Conservation (phyloP, 2,113 vertebrate species). For the Cyprinodon tularosa region DNA sequence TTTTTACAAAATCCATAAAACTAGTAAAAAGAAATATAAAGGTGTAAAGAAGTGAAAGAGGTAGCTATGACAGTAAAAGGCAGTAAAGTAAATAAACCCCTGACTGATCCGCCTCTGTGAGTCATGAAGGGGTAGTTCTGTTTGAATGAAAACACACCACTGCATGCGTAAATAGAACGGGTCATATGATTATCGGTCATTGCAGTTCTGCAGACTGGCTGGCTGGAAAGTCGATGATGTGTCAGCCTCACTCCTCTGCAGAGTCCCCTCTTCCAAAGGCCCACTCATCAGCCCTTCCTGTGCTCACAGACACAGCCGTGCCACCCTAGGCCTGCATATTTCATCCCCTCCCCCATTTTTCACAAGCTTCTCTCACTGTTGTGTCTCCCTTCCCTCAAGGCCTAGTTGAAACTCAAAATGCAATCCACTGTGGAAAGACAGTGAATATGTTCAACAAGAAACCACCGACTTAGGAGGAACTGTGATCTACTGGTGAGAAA, state of each 20-base stretch:
- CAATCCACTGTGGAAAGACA: slow-evolving; percentile 1
- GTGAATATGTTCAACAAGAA: slow-evolving; percentile 13
- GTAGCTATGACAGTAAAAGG: background rate
- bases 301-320: slow-evolving; percentile 18
- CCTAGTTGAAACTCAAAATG: slow-evolving; percentile 2
- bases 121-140: slow-evolving; percentile 14
- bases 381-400: slow-evolving; percentile 14
- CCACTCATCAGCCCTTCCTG: background rate
- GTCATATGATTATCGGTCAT: slow-evolving; percentile 61
- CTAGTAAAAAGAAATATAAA: too few species aligned
- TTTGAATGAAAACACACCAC: slow-evolving; percentile 37
- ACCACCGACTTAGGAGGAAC: background rate
- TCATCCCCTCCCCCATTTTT: slow-evolving; percentile 52
- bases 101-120: slow-evolving; percentile 18
- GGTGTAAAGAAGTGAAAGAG: too few species aligned
- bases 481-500: slow-evolving; percentile 31
- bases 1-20: too few species aligned
- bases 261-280: slow-evolving; percentile 6
- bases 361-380: slow-evolving; percentile 18
- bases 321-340: slow-evolving; percentile 38
- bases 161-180: slow-evolving; percentile 62
- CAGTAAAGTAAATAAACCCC: slow-evolving; percentile 3
- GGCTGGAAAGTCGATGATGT: slow-evolving; percentile 21
- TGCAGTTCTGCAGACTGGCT: slow-evolving; percentile 12
- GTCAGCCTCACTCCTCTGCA: slow-evolving; percentile 18